These are phyloP conservation scores for Gryllus bimaculatus DNA, from an alignment of 1,140 invertebrate genomes.

Conservation along the genomic window DNA sequence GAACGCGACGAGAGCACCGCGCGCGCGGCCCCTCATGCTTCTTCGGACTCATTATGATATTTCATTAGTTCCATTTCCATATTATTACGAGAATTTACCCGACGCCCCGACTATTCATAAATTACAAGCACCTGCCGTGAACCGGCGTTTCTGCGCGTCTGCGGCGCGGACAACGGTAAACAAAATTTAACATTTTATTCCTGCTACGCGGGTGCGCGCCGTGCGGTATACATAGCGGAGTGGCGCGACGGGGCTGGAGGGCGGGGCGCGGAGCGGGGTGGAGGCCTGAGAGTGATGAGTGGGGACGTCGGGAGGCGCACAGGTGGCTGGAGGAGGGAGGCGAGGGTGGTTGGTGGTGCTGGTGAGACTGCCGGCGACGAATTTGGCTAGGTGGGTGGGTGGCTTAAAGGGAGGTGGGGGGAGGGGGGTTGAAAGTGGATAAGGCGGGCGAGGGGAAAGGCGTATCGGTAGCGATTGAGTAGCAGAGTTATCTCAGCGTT, in stretches of 20 bases:
- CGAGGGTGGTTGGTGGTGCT: too few species aligned
- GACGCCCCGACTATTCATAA: not conserved
- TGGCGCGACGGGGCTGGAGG: not conserved
- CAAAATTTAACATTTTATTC: slow-evolving; percentile 6
- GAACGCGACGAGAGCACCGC: not conserved
- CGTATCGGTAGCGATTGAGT: too few species aligned
- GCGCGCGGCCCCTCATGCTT: not conserved
- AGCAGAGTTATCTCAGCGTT: too few species aligned
- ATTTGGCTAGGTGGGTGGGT: too few species aligned
- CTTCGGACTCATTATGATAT: not conserved
- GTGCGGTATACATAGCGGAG: not conserved
- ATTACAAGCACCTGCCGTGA: not conserved
- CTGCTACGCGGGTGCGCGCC: not conserved
- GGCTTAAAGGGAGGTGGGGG: too few species aligned
- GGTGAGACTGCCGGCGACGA: too few species aligned
- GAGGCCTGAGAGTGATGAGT: not conserved
- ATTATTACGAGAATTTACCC: not conserved
- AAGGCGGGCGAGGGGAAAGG: too few species aligned
- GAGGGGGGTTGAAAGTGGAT: too few species aligned
- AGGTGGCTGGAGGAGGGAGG: too few species aligned
- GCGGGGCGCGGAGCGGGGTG: not conserved
- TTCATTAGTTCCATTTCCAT: slow-evolving; percentile 5
- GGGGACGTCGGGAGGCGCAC: too few species aligned
- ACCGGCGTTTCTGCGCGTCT: not conserved
- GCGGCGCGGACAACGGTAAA: not conserved